Base-by-base conservation (phyloP, 2,113 vertebrate genomes). In the Buteo buteo region DNA sequence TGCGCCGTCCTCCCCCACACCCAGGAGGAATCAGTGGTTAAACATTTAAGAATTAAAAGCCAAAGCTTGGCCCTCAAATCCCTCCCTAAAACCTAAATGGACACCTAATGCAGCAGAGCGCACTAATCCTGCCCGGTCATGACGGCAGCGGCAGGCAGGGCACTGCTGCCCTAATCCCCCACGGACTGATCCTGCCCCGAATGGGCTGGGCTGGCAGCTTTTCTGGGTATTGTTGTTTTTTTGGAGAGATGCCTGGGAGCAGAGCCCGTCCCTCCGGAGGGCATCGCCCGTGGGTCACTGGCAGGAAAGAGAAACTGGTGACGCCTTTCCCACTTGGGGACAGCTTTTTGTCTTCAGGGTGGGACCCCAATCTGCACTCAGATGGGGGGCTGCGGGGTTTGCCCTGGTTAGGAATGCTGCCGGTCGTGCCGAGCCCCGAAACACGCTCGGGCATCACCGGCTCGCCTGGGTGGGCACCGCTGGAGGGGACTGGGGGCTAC, bases 21-120 rank as follows among this genome's bases (percentile, higher is more conserved):
- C 44, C 16, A 0, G 13, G 55, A 91, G 82, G 50, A 94, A 89
- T 62, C 94, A 93, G 92, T 84, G 91, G 90, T 95, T 97, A 96
- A 97, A 96, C 91, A 85, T 87, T 95, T 82, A 52, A 61, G 94
- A 93, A 95, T 94, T 95, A 95, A 96, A 95, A 91, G 67, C 70
- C 82, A 36, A 93, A 96, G 94, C 96, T 80, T 64, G 93, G 85
- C 70, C 77, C 50, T 36, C 90, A 97, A 97, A 97, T 97, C 97
- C 93, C 81, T 92, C 58, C 94, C 91, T 97, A 97, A 97, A 97
- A 77, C 95, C 97, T 96, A 97, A 97, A 97, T 97, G 97, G 97
- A 94, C 72, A 74, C 72, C 90, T 97, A 97, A 97, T 97, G 91
- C 97, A 70, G 90, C 95, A 45, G 57, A 93, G 90, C 3, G 54